phyloP scores from a whole-genome alignment of 2,888 invertebrate species.

The Idaea biselata region DNA sequence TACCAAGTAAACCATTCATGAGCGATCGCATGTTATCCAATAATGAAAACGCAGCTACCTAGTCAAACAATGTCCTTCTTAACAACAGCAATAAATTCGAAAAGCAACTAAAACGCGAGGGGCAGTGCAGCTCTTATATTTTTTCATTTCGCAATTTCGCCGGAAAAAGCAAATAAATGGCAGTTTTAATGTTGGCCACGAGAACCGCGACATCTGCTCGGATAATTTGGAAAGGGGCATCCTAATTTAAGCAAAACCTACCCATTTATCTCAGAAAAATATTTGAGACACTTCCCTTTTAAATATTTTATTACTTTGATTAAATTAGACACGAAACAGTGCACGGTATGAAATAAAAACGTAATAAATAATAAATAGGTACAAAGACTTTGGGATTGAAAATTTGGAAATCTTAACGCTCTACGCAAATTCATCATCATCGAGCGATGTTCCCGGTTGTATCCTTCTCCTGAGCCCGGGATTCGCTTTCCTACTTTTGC shows the following conservation, averaged over 20 bases:
- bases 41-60: neutral
- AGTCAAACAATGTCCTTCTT: neutral
- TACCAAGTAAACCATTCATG: neutral
- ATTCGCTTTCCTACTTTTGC: too few species aligned
- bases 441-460: too few species aligned
- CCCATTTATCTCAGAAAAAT: conserved; percentile 30
- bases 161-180: conserved; percentile 42
- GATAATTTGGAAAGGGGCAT: conserved; percentile 40
- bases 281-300: conserved; percentile 12
- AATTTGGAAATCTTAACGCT: too few species aligned
- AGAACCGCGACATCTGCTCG: conserved; percentile 41
- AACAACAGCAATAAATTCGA: conserved; percentile 15
- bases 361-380: neutral
- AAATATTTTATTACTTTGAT: conserved; percentile 2
- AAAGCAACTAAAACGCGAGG: conserved; percentile 15
- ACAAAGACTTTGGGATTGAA: neutral
- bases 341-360: neutral
- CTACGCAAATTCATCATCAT: too few species aligned
- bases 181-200: conserved; percentile 40
- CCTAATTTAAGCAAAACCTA: conserved; percentile 35
- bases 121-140: conserved; percentile 23
- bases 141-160: conserved; percentile 31
- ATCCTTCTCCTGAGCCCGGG: too few species aligned
- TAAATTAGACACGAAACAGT: neutral
- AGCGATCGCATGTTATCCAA: neutral